Conservation (phyloP, 2,113 vertebrate species). For the Cygnus buccinator region DNA sequence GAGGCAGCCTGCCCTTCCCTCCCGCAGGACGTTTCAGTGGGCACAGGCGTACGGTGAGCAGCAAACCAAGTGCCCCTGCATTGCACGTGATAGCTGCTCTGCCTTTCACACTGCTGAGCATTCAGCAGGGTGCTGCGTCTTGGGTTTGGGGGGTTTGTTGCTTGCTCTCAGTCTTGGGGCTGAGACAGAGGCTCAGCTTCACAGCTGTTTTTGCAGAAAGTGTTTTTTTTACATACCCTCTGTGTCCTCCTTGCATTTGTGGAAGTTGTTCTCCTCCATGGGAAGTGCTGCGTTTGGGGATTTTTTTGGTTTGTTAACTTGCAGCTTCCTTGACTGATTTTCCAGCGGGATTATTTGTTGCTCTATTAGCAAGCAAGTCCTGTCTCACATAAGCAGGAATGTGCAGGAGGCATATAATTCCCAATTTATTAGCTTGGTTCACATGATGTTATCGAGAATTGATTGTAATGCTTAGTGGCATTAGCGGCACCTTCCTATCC, state of each 20-base stretch:
- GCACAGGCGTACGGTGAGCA: background rate
- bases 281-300: accelerated
- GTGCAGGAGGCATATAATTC: conserved; percentile 59
- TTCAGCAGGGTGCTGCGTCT: background rate
- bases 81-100: background rate
- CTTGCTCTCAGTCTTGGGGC: accelerated
- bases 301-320: background rate
- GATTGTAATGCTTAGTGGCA: conserved; percentile 66
- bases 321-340: background rate
- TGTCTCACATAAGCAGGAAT: conserved; percentile 37
- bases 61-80: background rate
- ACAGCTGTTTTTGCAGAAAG: background rate
- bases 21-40: accelerated
- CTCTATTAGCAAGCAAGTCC: conserved; percentile 39
- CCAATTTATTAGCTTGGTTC: conserved; percentile 71
- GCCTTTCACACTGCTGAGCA: background rate
- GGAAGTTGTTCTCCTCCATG: background rate
- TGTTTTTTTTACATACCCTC: background rate
- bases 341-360: conserved; percentile 37
- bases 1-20: background rate
- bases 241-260: background rate
- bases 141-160: background rate
- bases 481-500: conserved; percentile 66
- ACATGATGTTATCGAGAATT: conserved; percentile 61
- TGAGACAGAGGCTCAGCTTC: background rate